These are phyloP conservation scores for Tenthredo mesomela DNA, from an alignment of 2,888 invertebrate genomes.

Conservation along the genomic window DNA sequence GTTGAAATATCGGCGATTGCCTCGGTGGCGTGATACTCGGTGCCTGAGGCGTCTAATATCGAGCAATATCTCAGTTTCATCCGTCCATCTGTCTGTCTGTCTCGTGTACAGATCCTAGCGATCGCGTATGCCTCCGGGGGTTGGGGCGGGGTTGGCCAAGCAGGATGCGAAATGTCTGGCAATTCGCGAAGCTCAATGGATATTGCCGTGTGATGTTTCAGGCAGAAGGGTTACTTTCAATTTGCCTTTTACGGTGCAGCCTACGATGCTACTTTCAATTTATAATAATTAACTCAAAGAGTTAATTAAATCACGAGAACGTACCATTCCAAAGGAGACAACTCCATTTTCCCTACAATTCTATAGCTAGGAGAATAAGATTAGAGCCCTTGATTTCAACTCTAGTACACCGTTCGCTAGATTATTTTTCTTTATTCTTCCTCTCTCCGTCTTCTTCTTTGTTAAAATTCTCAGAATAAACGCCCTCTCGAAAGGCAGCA, in stretches of 20 bases:
- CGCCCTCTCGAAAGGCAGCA: background rate
- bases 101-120: slow-evolving; percentile 23
- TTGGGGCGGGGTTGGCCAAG: background rate
- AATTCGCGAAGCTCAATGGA: slow-evolving; percentile 27
- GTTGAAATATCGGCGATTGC: slow-evolving; percentile 40
- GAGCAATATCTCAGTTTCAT: slow-evolving; percentile 47
- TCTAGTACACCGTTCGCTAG: background rate
- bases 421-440: background rate
- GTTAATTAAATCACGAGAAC: background rate
- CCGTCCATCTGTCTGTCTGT: slow-evolving; percentile 38
- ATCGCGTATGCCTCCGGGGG: slow-evolving; percentile 9
- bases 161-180: slow-evolving; percentile 16
- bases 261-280: background rate
- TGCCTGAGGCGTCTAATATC: slow-evolving; percentile 31
- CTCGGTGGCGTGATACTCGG: slow-evolving; percentile 22
- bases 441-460: background rate
- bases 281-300: background rate
- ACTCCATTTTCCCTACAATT: background rate
- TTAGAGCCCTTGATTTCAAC: background rate
- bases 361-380: background rate
- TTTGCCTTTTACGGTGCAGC: slow-evolving; percentile 13
- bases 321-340: background rate
- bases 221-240: slow-evolving; percentile 16
- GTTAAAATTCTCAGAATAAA: slow-evolving; percentile 1
- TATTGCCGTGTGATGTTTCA: slow-evolving; percentile 4